Evolutionary conservation across 2,797 vertebrate species (phyloP), one percentile per base, ranked within the genome.

Genomic region (Numenius phaeopus): DNA sequence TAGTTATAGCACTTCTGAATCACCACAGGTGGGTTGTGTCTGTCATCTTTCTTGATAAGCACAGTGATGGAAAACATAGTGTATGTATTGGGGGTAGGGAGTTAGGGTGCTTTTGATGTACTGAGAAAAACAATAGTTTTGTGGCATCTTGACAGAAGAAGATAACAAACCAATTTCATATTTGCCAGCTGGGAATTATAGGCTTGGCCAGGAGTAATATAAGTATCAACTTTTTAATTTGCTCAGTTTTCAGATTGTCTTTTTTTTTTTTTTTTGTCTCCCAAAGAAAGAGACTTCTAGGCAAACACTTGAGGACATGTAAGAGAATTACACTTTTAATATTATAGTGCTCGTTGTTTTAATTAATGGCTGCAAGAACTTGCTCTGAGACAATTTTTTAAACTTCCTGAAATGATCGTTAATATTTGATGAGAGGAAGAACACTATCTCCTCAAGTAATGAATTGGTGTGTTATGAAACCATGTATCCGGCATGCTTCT

Each of bases 371-470:
- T 95, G 95, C 37, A 83, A 97, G 95, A 97, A 97, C 95, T 97
- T 98, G 95, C 97, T 95, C 46, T 67, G 96, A 98, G 98, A 97
- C 97, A 94, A 96, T 98, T 98, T 97, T 98, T 98, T 97, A 97
- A 97, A 95, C 97, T 97, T 97, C 96, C 93, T 95, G 98, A 97
- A 98, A 98, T 58, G 95, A 96, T 96, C 50, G 19, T 98, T 97
- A 98, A 98, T 98, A 97, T 97, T 98, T 98, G 97, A 98, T 97
- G 95, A 98, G 95, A 94, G 80, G 91, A 97, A 96, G 97, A 98
- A 92, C 97, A 57, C 97, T 93, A 87, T 97, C 96, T 98, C 96
- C 95, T 97, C 75, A 54, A 93, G 83, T 97, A 97, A 97, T 97
- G 97, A 97, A 97, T 94, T 92, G 94, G 47, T 96, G 59, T 94